Conservation (phyloP, 2,113 vertebrate species). For the Brienomyrus longianalis region DNA sequence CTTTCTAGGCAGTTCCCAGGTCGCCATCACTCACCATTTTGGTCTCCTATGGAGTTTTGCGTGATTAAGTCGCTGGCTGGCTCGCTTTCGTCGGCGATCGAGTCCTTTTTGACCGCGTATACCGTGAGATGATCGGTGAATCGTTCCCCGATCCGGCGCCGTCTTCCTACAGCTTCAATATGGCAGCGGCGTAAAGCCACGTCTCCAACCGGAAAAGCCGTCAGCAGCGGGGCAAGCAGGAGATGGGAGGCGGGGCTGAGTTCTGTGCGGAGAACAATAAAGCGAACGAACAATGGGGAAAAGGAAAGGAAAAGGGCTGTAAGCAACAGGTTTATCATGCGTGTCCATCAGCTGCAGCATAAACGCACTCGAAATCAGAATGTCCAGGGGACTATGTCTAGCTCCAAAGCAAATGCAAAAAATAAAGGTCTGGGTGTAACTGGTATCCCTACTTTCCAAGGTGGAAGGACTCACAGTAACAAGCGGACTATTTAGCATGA, state of each 20-base stretch:
- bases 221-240: neutral
- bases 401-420: neutral
- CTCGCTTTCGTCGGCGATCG: neutral
- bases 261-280: neutral
- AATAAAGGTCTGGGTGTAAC: neutral
- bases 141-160: neutral
- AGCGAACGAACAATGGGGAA: neutral
- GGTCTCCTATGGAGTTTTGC: constrained; percentile 23
- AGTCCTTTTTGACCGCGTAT: neutral
- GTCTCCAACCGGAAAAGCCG: constrained; percentile 69
- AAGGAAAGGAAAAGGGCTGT: neutral
- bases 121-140: neutral
- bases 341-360: neutral
- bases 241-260: neutral
- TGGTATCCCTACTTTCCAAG: neutral
- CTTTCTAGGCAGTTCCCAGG: neutral
- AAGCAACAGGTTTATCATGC: neutral
- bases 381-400: neutral
- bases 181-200: constrained; percentile 73
- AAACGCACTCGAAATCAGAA: neutral
- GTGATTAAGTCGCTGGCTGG: constrained; percentile 22
- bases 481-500: neutral
- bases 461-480: neutral
- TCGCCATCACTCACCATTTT: constrained; percentile 28
- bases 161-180: constrained; percentile 56